Conservation (phyloP, 2,888 invertebrate species). For the Bombylius major region DNA sequence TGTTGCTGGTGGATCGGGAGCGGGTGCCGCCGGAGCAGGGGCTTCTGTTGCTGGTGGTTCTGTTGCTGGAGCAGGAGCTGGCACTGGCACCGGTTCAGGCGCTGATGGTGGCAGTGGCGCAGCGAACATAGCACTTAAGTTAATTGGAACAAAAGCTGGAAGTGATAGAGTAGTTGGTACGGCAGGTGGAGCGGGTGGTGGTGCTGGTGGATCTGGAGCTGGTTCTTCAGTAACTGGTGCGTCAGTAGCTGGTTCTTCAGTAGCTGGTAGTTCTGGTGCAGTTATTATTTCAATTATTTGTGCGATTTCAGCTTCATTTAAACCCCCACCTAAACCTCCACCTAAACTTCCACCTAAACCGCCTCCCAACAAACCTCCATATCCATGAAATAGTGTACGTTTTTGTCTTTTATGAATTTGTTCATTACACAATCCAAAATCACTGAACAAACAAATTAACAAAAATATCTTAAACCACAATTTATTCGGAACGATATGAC, state of each 20-base stretch:
- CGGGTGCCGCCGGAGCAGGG: neutral
- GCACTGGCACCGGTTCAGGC: neutral
- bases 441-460: too few species aligned
- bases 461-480: too few species aligned
- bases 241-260: constrained; percentile 2
- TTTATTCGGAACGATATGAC: too few species aligned
- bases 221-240: neutral
- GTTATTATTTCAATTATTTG: constrained; percentile 1
- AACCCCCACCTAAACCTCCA: neutral
- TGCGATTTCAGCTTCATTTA: neutral
- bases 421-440: neutral
- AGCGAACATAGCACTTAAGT: neutral
- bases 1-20: neutral
- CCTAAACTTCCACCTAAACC: neutral
- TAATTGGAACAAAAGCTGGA: constrained; percentile 3
- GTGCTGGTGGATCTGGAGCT: neutral
- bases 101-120: neutral
- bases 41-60: neutral
- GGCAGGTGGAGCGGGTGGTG: neutral
- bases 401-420: neutral
- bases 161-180: neutral
- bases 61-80: neutral
- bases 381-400: neutral
- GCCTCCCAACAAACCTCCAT: neutral
- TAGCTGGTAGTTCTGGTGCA: neutral